Base-by-base conservation (phyloP, 1,140 invertebrate species). In the Sipha flava region DNA sequence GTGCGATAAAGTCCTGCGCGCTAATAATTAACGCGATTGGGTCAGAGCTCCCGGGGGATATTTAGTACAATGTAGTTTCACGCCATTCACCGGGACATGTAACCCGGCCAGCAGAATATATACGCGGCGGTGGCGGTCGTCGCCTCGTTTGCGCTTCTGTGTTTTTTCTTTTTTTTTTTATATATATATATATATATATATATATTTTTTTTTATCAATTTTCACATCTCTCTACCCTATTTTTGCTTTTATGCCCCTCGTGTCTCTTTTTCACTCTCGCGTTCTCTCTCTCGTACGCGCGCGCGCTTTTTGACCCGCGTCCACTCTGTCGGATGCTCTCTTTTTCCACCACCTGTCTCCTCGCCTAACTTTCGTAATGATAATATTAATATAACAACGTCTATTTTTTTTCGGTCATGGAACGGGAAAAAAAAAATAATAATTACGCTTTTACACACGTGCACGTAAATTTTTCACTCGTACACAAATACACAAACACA, bases 21-120 rank as follows among this genome's bases (percentile, higher is more conserved):
- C 34, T 77, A 77, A 77, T 77, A 77, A 77, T 77, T 77, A 77
- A 77, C 73, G 47, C 73, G 73, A 77, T 77, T 54, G 73, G 73
- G 73, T 77, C 73, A 77, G 52, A 77, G 73, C 14, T 77, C 73
- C 73, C 73, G 3, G 18, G 73, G 49, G 73, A 77, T 37, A 26
- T 77, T 77, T 23, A 26, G 73, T 7, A 57, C 73, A 77, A 29
- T 77, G 73, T 70, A 47, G 66, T 77, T 77, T 77, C 73, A 77
- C 73, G 73, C 73, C 73, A 54, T 77, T 77, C 73, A 26, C 47
- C 0, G 29, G 52, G 52, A 75, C 73, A 21, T 43, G 23, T 34
- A 16, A 14, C 14, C 40, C 14, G 21, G 12, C 21, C 40, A 23
- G n/a, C n/a, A n/a, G n/a, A n/a, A n/a, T n/a, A n/a, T n/a, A 18